A percentile compares a stretch with the other conserved stretches of the same genome.
Evolutionary conservation across 2,113 vertebrate species (phyloP).

Genomic region (Candoia aspera): DNA sequence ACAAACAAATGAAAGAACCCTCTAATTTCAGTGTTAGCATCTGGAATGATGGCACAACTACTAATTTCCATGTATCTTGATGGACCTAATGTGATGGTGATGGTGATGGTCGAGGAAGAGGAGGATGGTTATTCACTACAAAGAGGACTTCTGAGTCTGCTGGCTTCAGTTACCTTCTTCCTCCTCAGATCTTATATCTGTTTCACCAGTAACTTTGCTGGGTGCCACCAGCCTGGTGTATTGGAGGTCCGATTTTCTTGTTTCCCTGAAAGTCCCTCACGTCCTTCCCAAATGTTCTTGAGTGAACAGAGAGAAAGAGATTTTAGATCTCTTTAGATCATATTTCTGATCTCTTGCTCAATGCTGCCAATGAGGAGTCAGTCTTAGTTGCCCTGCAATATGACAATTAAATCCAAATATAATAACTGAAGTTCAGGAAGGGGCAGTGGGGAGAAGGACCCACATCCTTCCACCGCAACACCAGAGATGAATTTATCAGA

Average conservation of each 20-base stretch:
- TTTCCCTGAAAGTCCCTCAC: slow-evolving; percentile 33
- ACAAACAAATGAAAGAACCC: background rate
- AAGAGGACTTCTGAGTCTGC: background rate
- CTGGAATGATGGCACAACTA: background rate
- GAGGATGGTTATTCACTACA: background rate
- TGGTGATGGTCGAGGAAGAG: background rate
- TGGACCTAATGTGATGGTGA: background rate
- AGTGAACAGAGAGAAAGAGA: slow-evolving; percentile 71
- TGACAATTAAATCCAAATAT: slow-evolving; percentile 58
- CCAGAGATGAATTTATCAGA: background rate
- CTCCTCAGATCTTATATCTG: no score
- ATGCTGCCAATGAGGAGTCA: slow-evolving; percentile 71
- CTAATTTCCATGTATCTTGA: background rate
- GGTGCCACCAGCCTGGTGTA: no score
- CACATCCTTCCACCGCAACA: background rate
- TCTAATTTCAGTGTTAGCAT: background rate
- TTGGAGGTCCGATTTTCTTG: no score
- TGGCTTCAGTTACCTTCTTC: no score
- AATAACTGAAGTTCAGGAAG: slow-evolving; percentile 33
- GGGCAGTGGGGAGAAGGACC: background rate
- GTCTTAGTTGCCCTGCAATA: slow-evolving; percentile 68
- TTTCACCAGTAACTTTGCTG: background rate
- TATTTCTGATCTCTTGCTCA: slow-evolving; percentile 53
- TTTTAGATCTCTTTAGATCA: slow-evolving; percentile 71
- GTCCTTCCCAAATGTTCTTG: slow-evolving; percentile 59